Evolutionary conservation across 2,888 invertebrate species (phyloP).

Genomic region (Helobdella robusta): DNA sequence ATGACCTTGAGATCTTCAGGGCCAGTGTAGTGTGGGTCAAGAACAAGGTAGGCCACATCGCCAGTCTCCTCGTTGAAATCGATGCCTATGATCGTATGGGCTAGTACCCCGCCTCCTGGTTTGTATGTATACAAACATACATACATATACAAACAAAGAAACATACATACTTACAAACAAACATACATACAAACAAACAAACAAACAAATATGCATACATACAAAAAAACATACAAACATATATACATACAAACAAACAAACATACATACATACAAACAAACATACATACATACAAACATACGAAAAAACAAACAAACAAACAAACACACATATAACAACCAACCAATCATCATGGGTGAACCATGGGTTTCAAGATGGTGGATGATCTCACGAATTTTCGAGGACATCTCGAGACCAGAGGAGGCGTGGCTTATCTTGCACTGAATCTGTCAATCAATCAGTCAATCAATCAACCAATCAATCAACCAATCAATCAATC

Average conservation of each 20-base stretch:
- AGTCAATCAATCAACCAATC: background rate
- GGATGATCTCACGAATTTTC: constrained; percentile 63
- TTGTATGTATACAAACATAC: too few species aligned
- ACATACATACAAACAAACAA: too few species aligned
- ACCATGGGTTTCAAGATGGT: constrained; percentile 84
- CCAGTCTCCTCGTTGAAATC: constrained; percentile 71
- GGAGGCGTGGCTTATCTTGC: constrained; percentile 10
- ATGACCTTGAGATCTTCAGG: constrained; percentile 64
- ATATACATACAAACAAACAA: background rate
- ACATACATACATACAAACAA: background rate
- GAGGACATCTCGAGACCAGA: constrained; percentile 16
- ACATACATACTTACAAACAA: too few species aligned
- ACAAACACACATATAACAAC: constrained; percentile 28
- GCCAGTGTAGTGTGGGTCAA: constrained; percentile 96
- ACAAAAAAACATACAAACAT: too few species aligned
- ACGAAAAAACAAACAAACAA: background rate
- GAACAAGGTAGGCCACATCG: constrained; percentile 77
- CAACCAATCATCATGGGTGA: constrained; percentile 96
- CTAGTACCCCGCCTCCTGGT: constrained; percentile 87
- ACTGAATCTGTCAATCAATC: constrained; percentile 7
- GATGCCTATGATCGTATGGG: constrained; percentile 93
- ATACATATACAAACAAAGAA: too few species aligned
- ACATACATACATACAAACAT: background rate
- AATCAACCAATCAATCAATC: background rate
- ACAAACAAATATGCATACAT: too few species aligned